Evolutionary conservation across 1,140 invertebrate genomes (phyloP).

Genomic region (Scaptodrosophila lebanonensis): DNA sequence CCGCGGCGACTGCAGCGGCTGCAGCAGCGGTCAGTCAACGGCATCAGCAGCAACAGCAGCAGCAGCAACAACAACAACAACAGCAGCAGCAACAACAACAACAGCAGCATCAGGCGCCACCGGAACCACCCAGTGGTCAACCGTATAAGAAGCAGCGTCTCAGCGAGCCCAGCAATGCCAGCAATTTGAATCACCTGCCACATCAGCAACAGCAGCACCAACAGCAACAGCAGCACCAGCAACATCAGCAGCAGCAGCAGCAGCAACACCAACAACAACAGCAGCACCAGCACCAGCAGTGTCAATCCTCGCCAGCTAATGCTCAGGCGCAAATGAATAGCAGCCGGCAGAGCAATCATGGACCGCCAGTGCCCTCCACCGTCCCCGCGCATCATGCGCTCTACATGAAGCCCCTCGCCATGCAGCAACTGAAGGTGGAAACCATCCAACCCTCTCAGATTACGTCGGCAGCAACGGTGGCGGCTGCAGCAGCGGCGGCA

Average conservation of each 20-base stretch:
- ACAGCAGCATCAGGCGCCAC: conserved; percentile 53
- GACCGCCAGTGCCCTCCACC: conserved; percentile 29
- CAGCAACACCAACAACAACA: conserved; percentile 26
- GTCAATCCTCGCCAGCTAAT: conserved; percentile 50
- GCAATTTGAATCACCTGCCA: conserved; percentile 75
- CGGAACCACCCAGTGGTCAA: conserved; percentile 79
- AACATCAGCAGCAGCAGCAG: conserved; percentile 34
- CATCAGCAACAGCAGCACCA: conserved; percentile 40
- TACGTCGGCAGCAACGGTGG: conserved; percentile 12
- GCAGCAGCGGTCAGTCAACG: conserved; percentile 43
- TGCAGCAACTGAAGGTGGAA: conserved; percentile 69
- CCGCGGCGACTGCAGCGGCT: conserved; percentile 29
- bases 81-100: conserved; percentile 44
- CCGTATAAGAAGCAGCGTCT: conserved; percentile 89
- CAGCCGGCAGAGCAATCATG: conserved; percentile 39
- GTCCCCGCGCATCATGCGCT: conserved; percentile 22
- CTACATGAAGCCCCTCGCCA: conserved; percentile 26
- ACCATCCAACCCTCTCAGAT: conserved; percentile 49
- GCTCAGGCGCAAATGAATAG: conserved; percentile 25
- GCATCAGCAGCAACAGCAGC: conserved; percentile 25
- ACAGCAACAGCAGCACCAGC: conserved; percentile 20
- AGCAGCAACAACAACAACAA: conserved; percentile 37
- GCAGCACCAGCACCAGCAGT: conserved; percentile 34
- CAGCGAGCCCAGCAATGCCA: conserved; percentile 78
- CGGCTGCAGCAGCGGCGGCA: conserved; percentile 5